A percentile compares a stretch with the other conserved stretches of the same genome.
phyloP scores from a whole-genome alignment of 2,113 vertebrate species.

The Oreotrochilus melanogaster region DNA sequence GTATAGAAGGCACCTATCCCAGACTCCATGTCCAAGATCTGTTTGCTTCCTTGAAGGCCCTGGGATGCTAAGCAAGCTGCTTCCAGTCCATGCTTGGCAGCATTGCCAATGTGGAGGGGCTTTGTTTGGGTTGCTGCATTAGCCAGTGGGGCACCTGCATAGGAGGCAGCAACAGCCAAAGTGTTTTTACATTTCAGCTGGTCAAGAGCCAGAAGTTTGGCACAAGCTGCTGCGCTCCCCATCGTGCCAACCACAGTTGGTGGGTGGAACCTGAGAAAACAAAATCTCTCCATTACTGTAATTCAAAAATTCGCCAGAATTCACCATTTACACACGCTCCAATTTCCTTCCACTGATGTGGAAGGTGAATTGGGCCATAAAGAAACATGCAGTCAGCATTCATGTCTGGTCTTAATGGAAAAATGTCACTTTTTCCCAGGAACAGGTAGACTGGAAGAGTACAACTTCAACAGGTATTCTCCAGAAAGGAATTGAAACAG shows the following conservation, averaged over 20 bases:
- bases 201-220: conserved; percentile 86
- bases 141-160: conserved; percentile 90
- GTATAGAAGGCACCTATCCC: conserved; percentile 91
- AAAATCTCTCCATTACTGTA: background rate
- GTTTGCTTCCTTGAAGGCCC: conserved; percentile 86
- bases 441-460: background rate
- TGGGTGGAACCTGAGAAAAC: conserved; percentile 89
- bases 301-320: background rate
- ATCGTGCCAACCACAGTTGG: conserved; percentile 91
- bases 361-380: background rate
- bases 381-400: background rate
- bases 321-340: background rate
- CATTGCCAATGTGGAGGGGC: conserved; percentile 91
- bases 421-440: background rate
- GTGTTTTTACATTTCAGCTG: conserved; percentile 81
- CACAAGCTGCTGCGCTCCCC: conserved; percentile 90
- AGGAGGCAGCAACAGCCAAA: conserved; percentile 91
- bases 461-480: background rate
- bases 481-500: background rate
- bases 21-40: conserved; percentile 82
- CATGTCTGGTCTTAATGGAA: rapidly evolving
- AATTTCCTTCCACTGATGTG: background rate
- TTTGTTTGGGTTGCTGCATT: conserved; percentile 94
- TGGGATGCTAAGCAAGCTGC: conserved; percentile 85
- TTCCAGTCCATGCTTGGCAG: conserved; percentile 86